Conservation (phyloP, 2,113 vertebrate genomes). For the Hymenochirus boettgeri region DNA sequence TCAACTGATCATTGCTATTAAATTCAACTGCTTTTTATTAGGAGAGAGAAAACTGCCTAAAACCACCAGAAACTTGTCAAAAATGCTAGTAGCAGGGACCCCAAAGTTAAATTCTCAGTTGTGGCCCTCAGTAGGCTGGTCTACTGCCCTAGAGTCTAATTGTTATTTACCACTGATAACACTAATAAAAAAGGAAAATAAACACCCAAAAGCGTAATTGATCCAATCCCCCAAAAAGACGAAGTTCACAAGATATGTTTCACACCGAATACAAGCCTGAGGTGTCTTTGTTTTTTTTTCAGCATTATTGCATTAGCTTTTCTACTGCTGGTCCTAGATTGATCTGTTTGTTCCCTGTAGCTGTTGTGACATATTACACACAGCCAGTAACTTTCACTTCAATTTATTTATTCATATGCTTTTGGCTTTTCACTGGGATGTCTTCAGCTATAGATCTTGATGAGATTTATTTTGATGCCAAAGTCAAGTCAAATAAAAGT, state of each 20-base stretch:
- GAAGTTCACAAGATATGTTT: conserved; percentile 3
- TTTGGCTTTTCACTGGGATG: conserved; percentile 35
- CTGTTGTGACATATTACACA: conserved; percentile 39
- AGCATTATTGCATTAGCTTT: conserved; percentile 36
- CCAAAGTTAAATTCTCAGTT: too few species aligned
- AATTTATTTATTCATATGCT: conserved; percentile 39
- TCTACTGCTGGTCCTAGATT: conserved; percentile 26
- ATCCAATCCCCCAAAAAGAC: not conserved
- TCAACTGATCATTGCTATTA: too few species aligned
- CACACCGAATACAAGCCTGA: conserved; percentile 12
- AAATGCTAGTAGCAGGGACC: too few species aligned
- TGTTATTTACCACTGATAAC: too few species aligned
- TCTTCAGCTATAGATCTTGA: conserved; percentile 30
- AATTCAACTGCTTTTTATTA: too few species aligned
- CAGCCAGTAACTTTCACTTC: conserved; percentile 30
- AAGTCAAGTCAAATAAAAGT: conserved; percentile 26
- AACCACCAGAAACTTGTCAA: too few species aligned
- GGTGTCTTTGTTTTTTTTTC: conserved; percentile 1
- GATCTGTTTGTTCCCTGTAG: conserved; percentile 43
- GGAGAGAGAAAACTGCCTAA: too few species aligned
- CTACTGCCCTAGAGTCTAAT: too few species aligned
- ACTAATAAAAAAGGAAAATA: too few species aligned
- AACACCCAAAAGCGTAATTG: too few species aligned
- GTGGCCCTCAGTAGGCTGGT: too few species aligned
- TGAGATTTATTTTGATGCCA: conserved; percentile 33